A percentile compares a stretch with the other conserved stretches of the same genome.
phyloP scores from a whole-genome alignment of 2,888 invertebrate genomes.

The Eledona agricola region DNA sequence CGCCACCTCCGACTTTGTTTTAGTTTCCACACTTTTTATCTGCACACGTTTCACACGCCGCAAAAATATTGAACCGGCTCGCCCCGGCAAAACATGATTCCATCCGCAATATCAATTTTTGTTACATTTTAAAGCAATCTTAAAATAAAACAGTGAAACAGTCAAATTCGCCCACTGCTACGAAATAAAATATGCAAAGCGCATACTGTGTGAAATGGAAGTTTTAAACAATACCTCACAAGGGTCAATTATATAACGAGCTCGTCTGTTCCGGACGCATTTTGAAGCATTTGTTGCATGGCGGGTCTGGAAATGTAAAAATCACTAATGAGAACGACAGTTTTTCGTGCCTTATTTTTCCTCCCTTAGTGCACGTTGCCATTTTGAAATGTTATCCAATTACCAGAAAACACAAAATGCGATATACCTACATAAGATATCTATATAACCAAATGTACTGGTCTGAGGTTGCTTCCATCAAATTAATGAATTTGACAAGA shows the following conservation, averaged over 20 bases:
- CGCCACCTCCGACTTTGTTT: too few species aligned
- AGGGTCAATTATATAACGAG: constrained; percentile 34
- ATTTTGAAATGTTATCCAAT: too few species aligned
- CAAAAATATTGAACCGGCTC: too few species aligned
- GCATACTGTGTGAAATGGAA: constrained; percentile 29
- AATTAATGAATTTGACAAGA: too few species aligned
- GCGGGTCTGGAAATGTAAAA: constrained; percentile 24
- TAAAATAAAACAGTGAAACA: constrained; percentile 27
- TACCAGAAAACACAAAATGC: too few species aligned
- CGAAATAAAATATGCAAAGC: constrained; percentile 33
- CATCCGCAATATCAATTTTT: too few species aligned
- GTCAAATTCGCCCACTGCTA: constrained; percentile 14
- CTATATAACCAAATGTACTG: too few species aligned
- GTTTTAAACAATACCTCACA: constrained; percentile 30
- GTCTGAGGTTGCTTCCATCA: too few species aligned
- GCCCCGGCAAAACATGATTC: too few species aligned
- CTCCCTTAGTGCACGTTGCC: background rate
- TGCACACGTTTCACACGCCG: too few species aligned
- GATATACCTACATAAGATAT: too few species aligned
- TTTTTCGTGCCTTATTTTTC: constrained; percentile 17
- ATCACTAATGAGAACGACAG: constrained; percentile 28
- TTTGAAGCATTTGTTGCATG: constrained; percentile 27
- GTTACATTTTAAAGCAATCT: constrained; percentile 12
- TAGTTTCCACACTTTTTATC: too few species aligned
- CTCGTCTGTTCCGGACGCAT: constrained; percentile 32